phyloP scores from a whole-genome alignment of 1,140 invertebrate species.

The Fopius arisanus region DNA sequence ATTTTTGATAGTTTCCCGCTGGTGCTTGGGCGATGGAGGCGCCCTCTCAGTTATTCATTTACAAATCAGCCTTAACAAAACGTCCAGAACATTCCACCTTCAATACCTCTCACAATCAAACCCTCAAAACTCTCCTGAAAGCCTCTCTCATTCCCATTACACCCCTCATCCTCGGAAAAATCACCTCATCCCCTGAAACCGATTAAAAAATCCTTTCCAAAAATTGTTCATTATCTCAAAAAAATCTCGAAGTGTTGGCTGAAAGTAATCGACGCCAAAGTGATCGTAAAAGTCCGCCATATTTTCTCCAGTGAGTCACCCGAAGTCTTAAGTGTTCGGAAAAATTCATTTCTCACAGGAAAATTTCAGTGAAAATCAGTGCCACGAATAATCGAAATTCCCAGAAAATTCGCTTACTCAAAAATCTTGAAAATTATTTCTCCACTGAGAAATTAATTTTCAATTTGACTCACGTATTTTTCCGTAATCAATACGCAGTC shows the following conservation, averaged over 20 bases:
- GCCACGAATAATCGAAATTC: not conserved
- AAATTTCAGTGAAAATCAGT: not conserved
- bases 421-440: not conserved
- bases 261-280: not conserved
- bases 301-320: not conserved
- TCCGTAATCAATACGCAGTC: not conserved
- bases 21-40: too few relatives aligned
- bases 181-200: not conserved
- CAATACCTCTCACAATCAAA: not conserved
- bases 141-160: not conserved
- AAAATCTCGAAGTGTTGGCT: not conserved
- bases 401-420: not conserved
- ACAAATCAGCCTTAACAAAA: not conserved
- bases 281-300: not conserved
- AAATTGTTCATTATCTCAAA: not conserved
- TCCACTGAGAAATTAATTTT: not conserved
- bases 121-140: not conserved
- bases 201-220: not conserved
- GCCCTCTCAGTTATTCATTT: too few relatives aligned
- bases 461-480: constrained; percentile 18
- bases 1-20: too few relatives aligned
- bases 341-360: not conserved
- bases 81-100: not conserved
- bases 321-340: not conserved
- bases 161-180: not conserved